Evolutionary conservation across 2,888 invertebrate genomes (phyloP), one percentile per base, ranked within the genome.

Genomic region (Sminthurides aquaticus): DNA sequence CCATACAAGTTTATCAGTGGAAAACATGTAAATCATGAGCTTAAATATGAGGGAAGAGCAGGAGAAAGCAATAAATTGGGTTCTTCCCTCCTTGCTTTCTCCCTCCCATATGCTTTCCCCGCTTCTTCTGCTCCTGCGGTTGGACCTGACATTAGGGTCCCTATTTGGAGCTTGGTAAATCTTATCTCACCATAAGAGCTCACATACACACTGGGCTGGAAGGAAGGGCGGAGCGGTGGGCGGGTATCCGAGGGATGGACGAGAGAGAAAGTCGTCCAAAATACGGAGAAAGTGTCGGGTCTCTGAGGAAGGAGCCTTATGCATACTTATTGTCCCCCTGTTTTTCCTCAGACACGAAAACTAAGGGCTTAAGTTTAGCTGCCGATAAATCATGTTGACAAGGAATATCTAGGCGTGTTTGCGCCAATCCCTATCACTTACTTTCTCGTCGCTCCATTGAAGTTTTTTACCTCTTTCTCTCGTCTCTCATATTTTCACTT

Each of bases 351-450:
- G 43, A n/a, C n/a, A n/a, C n/a, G n/a, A n/a, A n/a, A n/a, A n/a
- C n/a, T n/a, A n/a, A n/a, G n/a, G n/a, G 43, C 43, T 34, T 34
- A 11, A 34, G 43, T 34, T 34, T 34, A 34, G 49, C 60, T 57
- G 57, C 71, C 69, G 64, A 71, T 71, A 70, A 69, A 70, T 71
- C 71, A 71, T 69, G 65, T 67, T 68, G 71, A 69, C 69, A 69
- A 63, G 67, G 68, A 71, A 71, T 71, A 69, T 71, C 67, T 71
- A 68, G 67, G 67, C 67, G 57, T 64, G 65, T 63, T 65, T 57
- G 64, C 60, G 43, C 52, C 49, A 28, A 34, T 34, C 43, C 43
- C 8, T 63, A 63, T 63, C 63, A 34, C 43, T 34, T 34, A 34
- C 43, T 34, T n/a, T 48, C 63, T 63, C 52, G 63, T 63, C 63